These are phyloP conservation scores for Hyperoplus immaculatus DNA, from an alignment of 2,797 vertebrate species.

Conservation along the genomic window DNA sequence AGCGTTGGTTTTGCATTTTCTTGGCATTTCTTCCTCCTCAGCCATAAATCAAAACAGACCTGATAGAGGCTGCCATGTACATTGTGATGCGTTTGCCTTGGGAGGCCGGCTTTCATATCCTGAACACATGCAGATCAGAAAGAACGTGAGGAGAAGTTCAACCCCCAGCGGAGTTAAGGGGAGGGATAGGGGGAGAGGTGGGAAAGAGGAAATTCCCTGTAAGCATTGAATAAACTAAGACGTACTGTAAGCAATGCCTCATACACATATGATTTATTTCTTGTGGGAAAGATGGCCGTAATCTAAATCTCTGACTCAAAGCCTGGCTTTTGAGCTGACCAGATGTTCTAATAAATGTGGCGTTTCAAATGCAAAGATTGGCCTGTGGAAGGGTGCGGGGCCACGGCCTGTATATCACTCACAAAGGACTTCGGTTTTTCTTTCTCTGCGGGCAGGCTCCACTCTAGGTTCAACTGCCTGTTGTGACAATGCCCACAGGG, in stretches of 20 bases:
- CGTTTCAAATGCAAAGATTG: conserved; percentile 51
- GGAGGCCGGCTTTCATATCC: conserved; percentile 67
- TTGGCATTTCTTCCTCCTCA: conserved; percentile 55
- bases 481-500: conserved; percentile 81
- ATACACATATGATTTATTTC: conserved; percentile 17
- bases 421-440: conserved; percentile 55
- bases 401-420: conserved; percentile 52
- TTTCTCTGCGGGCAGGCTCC: conserved; percentile 64
- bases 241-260: not conserved
- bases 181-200: conserved; percentile 34
- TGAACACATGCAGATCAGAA: conserved; percentile 61
- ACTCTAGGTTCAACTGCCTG: conserved; percentile 75
- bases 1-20: conserved; percentile 75
- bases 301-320: conserved; percentile 23
- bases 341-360: conserved; percentile 23
- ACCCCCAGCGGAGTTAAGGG: conserved; percentile 54
- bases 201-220: conserved; percentile 15
- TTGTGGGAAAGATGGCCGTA: not conserved
- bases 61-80: conserved; percentile 75
- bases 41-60: conserved; percentile 75
- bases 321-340: conserved; percentile 25
- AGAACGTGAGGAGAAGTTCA: conserved; percentile 71
- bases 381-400: conserved; percentile 43
- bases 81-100: conserved; percentile 69
- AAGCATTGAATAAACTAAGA: conserved; percentile 1